Base-by-base conservation (phyloP, 2,113 vertebrate species). In the Chaetorhynchus papuensis region DNA sequence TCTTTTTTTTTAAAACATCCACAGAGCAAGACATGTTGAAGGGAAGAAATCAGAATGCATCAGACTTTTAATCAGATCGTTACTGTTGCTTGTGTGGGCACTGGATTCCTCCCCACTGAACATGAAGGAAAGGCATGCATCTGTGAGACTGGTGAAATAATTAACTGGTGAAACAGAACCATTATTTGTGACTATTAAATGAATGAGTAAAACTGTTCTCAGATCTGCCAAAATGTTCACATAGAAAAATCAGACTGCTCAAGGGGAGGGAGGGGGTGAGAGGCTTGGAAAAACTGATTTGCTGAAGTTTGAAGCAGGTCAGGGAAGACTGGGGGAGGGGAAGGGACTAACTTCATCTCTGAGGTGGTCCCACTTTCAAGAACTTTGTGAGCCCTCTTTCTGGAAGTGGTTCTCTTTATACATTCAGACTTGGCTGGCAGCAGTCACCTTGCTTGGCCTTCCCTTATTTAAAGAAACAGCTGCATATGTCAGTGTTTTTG, bases 341-440 rank as follows among this genome's bases (percentile, higher is more conserved):
- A 97, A 93, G 83, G 81, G 88, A 90, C 96, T 75, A 97, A 95
- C 94, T 97, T 97, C 93, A 96, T 98, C 97, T 98, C 97, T 84
- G 87, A 97, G 97, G 97, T 98, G 97, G 98, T 98, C 97, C 83
- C 93, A 91, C 93, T 98, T 97, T 97, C 91, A 97, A 95, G 95
- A 95, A 96, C 83, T 90, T 97, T 97, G 87, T 94, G 93, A 97
- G 95, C 78, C 96, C 96, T 96, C 96, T 97, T 97, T 96, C 97
- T 98, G 96, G 97, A 98, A 98, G 96, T 97, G 97, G 91, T 89
- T 97, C 96, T 96, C 96, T 97, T 97, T 98, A 96, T 97, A 97
- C 89, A 91, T 97, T 97, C 96, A 97, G 81, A 93, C 96, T 96
- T 79, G 93, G 90, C 96, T 97, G 97, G 97, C 96, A 97, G 94